These are phyloP conservation scores for Laothoe populi DNA, from an alignment of 2,888 invertebrate genomes.

Conservation along the genomic window DNA sequence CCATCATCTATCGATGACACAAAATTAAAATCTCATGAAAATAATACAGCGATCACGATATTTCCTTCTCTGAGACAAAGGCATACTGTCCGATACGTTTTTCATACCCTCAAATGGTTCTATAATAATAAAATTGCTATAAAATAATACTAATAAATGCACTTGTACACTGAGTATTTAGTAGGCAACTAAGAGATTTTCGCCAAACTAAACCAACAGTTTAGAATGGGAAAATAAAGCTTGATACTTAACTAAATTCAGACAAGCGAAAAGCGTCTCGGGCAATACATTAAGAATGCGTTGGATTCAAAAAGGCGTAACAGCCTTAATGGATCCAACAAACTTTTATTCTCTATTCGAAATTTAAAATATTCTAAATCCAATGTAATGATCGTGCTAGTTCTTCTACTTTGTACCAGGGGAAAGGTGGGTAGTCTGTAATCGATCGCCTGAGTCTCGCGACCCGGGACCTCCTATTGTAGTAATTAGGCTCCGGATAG, in stretches of 20 bases:
- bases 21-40: not conserved
- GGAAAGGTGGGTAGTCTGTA: conserved; percentile 87
- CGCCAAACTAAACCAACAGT: conserved; percentile 63
- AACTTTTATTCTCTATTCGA: conserved; percentile 55
- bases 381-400: conserved; percentile 88
- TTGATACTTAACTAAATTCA: conserved; percentile 44
- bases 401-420: conserved; percentile 91
- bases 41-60: not conserved
- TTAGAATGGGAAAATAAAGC: conserved; percentile 65
- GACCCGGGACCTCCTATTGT: conserved; percentile 75
- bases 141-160: conserved; percentile 54
- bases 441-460: conserved; percentile 69
- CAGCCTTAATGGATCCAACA: conserved; percentile 77
- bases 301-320: conserved; percentile 76
- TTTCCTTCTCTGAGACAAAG: not conserved
- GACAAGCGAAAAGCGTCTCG: conserved; percentile 61
- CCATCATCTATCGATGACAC: not conserved
- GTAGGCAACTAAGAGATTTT: conserved; percentile 53
- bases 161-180: conserved; percentile 61
- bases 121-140: conserved; percentile 20
- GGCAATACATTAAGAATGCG: conserved; percentile 65
- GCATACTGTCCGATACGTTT: not conserved
- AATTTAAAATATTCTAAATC: conserved; percentile 73
- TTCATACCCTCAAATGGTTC: not conserved
- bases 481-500: conserved; percentile 68